Conservation (phyloP, 2,888 invertebrate genomes). For the Acanthopleura granulata region DNA sequence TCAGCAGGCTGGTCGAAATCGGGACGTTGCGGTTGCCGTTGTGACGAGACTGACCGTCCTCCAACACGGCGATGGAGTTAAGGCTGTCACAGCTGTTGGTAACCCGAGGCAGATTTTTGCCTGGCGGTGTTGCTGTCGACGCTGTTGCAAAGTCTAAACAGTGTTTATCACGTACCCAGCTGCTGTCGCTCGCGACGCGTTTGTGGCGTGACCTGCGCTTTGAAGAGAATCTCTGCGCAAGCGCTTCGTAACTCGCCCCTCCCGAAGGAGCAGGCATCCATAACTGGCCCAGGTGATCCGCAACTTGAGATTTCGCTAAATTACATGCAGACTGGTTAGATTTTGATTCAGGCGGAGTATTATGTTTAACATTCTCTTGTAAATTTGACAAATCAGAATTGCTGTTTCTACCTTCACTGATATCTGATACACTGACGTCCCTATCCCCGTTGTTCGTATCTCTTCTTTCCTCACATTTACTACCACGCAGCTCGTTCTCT, state of each 20-base stretch:
- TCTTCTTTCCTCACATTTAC: too few relatives aligned
- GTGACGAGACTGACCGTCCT: neutral
- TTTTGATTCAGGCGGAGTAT: too few relatives aligned
- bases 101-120: neutral
- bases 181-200: conserved; percentile 7
- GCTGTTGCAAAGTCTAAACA: neutral
- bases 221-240: too few relatives aligned
- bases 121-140: neutral
- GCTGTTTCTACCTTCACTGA: too few relatives aligned
- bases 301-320: neutral
- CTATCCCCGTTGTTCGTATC: too few relatives aligned
- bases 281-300: too few relatives aligned
- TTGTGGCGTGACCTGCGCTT: neutral
- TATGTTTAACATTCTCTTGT: too few relatives aligned
- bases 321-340: neutral
- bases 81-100: neutral
- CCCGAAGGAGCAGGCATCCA: too few relatives aligned
- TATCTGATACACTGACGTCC: too few relatives aligned
- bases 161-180: neutral
- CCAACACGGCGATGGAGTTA: neutral
- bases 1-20: neutral
- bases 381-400: too few relatives aligned
- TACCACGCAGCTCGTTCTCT: too few relatives aligned
- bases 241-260: too few relatives aligned
- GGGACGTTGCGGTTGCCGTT: neutral